Percentiles rank a stretch among this genome's conserved stretches.
phyloP scores from a whole-genome alignment of 2,113 vertebrate genomes.

The Macroglossus sobrinus region DNA sequence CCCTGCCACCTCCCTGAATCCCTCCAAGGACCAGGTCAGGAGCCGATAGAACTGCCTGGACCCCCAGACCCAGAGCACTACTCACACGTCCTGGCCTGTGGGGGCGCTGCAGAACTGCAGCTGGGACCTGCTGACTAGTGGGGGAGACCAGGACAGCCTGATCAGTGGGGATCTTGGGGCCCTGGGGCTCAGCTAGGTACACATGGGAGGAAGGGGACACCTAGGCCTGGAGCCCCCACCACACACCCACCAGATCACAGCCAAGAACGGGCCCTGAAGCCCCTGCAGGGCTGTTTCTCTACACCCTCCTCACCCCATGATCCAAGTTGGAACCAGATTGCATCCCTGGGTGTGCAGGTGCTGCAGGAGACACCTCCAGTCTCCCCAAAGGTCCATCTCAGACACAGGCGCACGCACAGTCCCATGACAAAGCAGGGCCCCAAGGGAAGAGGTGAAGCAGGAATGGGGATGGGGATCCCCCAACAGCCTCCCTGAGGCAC shows the following conservation, averaged over 20 bases:
- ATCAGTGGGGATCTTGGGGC: accelerated
- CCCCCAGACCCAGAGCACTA: accelerated
- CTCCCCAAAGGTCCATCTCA: background rate
- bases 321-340: background rate
- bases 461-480: background rate
- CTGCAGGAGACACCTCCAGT: background rate
- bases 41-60: background rate
- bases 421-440: background rate
- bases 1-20: too few species aligned
- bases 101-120: background rate
- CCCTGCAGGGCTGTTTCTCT: background rate
- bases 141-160: background rate
- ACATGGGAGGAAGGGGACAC: background rate
- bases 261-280: background rate
- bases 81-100: accelerated
- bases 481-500: background rate
- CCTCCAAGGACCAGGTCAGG: too few species aligned
- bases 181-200: background rate
- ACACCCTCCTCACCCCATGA: too few species aligned
- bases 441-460: background rate
- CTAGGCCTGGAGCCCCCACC: background rate
- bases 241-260: background rate
- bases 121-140: too few species aligned
- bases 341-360: too few species aligned
- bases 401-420: background rate